Conservation (phyloP, 2,888 invertebrate genomes). For the Rhagonycha fulva region DNA sequence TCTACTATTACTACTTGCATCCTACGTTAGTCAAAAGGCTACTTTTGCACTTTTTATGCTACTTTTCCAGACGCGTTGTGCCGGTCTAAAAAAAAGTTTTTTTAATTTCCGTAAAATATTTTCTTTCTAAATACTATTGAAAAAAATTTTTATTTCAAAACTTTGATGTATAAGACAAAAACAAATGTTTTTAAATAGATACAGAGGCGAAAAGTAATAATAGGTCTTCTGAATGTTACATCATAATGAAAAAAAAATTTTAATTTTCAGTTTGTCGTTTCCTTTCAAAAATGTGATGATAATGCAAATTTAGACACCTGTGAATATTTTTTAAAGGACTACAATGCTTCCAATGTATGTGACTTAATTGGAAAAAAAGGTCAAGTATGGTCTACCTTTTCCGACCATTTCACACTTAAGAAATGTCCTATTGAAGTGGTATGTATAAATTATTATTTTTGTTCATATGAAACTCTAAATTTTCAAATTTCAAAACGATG, state of each 20-base stretch:
- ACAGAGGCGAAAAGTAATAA: neutral
- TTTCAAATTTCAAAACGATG: neutral
- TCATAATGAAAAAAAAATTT: slow-evolving; percentile 11
- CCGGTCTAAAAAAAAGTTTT: too few relatives aligned
- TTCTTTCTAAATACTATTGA: too few relatives aligned
- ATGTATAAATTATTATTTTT: slow-evolving; percentile 13
- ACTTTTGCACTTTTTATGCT: too few relatives aligned
- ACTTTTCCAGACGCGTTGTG: too few relatives aligned
- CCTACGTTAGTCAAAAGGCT: too few relatives aligned
- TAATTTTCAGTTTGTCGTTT: slow-evolving; percentile 39
- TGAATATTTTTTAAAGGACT: slow-evolving; percentile 44
- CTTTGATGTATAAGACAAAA: too few relatives aligned
- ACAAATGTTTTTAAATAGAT: neutral
- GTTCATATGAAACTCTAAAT: neutral
- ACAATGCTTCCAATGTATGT: slow-evolving; percentile 39
- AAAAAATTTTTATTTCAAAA: too few relatives aligned
- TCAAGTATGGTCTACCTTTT: slow-evolving; percentile 41
- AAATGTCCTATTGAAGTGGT: slow-evolving; percentile 45
- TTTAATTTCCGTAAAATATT: too few relatives aligned
- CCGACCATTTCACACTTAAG: slow-evolving; percentile 37
- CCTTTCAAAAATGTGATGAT: slow-evolving; percentile 43
- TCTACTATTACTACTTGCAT: too few relatives aligned
- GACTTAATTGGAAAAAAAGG: slow-evolving; percentile 36
- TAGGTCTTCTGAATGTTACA: neutral
- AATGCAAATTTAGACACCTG: slow-evolving; percentile 44